Evolutionary conservation across 2,797 vertebrate species (phyloP).

Genomic region (Harpagifer antarcticus): DNA sequence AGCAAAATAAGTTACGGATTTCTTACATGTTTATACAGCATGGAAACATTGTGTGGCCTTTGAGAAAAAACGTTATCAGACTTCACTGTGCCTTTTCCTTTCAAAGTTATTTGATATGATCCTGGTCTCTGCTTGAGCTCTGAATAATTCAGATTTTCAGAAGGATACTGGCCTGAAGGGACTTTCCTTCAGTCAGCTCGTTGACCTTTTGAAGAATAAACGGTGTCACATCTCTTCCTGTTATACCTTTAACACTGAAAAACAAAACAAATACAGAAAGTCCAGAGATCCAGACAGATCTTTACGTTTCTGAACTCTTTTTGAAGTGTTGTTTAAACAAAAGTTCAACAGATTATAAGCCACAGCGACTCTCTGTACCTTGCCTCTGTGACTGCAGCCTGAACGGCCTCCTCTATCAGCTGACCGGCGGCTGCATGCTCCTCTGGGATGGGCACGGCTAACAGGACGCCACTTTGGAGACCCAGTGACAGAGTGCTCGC

Average conservation of each 20-base stretch:
- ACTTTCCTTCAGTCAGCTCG: constrained; percentile 88
- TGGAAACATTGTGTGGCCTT: constrained; percentile 6
- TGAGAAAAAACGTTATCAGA: background rate
- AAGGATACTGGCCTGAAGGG: constrained; percentile 92
- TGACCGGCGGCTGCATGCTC: constrained; percentile 84
- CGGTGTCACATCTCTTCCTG: constrained; percentile 90
- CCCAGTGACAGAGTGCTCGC: constrained; percentile 83
- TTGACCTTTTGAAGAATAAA: constrained; percentile 88
- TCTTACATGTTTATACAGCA: constrained; percentile 6
- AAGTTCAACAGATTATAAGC: background rate
- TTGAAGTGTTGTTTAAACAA: background rate
- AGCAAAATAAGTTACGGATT: constrained; percentile 67
- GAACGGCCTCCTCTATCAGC: constrained; percentile 87
- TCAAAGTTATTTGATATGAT: constrained; percentile 19
- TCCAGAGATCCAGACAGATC: background rate
- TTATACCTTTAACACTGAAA: constrained; percentile 82
- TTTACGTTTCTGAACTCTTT: background rate
- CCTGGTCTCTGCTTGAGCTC: background rate
- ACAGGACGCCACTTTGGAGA: constrained; percentile 87
- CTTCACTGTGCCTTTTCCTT: background rate
- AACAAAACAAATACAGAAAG: constrained; percentile 20
- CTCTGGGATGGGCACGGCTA: constrained; percentile 91
- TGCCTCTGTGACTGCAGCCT: constrained; percentile 85
- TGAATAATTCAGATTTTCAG: constrained; percentile 26
- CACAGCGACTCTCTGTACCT: constrained; percentile 72